These are phyloP conservation scores for Isaurus tuberculatus DNA, from an alignment of 92 coral and sea anemone genomes.

Conservation along the genomic window DNA sequence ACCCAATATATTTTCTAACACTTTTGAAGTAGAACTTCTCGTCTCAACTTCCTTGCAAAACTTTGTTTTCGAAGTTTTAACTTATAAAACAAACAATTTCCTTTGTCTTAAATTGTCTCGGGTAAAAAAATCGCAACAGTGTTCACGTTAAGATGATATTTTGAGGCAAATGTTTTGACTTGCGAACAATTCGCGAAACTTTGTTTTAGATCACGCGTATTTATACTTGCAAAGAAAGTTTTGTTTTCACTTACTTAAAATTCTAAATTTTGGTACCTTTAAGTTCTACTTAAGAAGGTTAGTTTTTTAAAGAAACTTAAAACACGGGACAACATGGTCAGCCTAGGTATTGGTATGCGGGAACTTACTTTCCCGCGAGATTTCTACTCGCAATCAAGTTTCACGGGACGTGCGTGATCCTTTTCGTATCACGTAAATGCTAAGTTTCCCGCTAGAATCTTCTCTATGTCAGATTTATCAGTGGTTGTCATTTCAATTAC, in stretches of 20 bases:
- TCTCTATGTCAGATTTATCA: constrained; percentile 8
- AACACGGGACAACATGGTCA: not conserved
- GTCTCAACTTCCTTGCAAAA: not conserved
- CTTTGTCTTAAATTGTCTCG: too few relatives aligned
- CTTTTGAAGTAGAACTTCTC: not conserved
- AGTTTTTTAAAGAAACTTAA: not conserved
- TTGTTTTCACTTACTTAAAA: not conserved
- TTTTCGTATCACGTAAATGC: constrained; percentile 1
- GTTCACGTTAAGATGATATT: not conserved
- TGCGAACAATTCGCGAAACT: constrained; percentile 9
- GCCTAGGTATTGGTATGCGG: not conserved
- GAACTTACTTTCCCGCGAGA: not conserved
- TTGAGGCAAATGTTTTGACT: constrained; percentile 9
- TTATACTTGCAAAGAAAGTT: not conserved
- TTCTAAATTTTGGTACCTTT: not conserved
- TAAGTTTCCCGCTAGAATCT: constrained; percentile 4
- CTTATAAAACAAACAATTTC: too few relatives aligned
- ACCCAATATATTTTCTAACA: not conserved
- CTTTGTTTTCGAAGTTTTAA: not conserved
- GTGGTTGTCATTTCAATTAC: not conserved
- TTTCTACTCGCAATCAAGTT: not conserved
- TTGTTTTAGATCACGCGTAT: not conserved
- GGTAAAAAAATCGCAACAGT: too few relatives aligned
- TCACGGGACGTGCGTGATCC: constrained; percentile 32
- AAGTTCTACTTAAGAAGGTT: not conserved